Evolutionary conservation across 2,888 invertebrate species (phyloP), one percentile per base, ranked within the genome.

Genomic region (Dicyrtoma fusca): DNA sequence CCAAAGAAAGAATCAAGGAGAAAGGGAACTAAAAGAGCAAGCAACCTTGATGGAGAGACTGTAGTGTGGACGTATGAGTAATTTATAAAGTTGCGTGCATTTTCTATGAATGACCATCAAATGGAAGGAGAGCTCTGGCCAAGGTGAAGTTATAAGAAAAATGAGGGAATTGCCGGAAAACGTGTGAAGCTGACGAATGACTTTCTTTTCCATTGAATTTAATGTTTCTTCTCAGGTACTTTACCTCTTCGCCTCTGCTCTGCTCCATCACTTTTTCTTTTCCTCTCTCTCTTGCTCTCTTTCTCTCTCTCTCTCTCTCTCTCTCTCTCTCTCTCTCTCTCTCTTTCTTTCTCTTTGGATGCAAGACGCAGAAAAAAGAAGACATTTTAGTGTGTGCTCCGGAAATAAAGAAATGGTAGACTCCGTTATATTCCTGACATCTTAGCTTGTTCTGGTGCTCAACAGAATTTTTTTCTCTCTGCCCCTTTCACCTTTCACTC

Each of bases 291-390:
- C 19, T 13, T 6, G 3, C 49, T 49, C 49, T 11, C 49, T 49
- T 21, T 55, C 55, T 11, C 55, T 21, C 55, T 17, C 19, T 17
- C n/a, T 53, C 53, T 53, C 17, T 17, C 61, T 11, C 10, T 34
- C 26, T 61, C 61, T 42, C 34, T 61, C 61, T 61, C 42, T 61
- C 19, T 61, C 61, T 61, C 61, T 57, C 57, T n/a, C n/a, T n/a
- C n/a, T 51, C 45, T 45, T 45, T 45, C 49, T 49, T 21, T 55
- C 55, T 11, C 55, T 21, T 19, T 17, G n/a, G n/a, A n/a, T n/a
- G n/a, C 3, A 34, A 34, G 34, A 34, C 34, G 34, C 34, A 34
- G 34, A 34, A 34, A 34, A 8, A 34, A 34, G 34, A 34, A 8
- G 34, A 34, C 34, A 34, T 8, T 34, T 34, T 34, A 8, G 34